Base-by-base conservation (phyloP, 92 coral and sea anemone species). In the Epizoanthus fatuus region DNA sequence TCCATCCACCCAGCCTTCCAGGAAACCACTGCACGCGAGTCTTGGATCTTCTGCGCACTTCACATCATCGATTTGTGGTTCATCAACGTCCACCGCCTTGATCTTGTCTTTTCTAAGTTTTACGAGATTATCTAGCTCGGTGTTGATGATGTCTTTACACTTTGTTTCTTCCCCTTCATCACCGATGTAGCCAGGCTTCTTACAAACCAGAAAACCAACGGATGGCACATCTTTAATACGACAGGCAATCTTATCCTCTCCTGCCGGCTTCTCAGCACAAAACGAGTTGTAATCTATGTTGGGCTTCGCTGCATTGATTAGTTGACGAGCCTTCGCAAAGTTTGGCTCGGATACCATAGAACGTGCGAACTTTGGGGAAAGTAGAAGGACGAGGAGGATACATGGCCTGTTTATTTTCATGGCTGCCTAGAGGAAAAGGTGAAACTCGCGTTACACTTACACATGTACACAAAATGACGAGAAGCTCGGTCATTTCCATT, bases 121-220 rank as follows among this genome's bases (percentile, higher is more conserved):
- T 42, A 65, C 29, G 12, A 89, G 52, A 53, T 89, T 89, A 19
- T 40, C 2, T 38, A 89, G 19, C 79, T 89, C 92, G 9, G 12
- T 52, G 47, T 58, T 40, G 16, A 89, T 83, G 16, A 69, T 72
- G 25, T 11, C 53, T 12, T 47, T 66, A 45, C 92, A 89, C 17
- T 11, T 56, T 20, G 11, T 19, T 32, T 13, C 9, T 5, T 29
- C 79, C 38, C 74, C 86, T 62, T 40, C 75, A 19, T 42, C 79
- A 14, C 19, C 83, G 5, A 75, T 3, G 47, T 29, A 29, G 35
- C 39, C n/a, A 53, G 80, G 35, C 29, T 38, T 64, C 44, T 84
- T 84, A 88, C 92, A 89, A 77, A 89, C 92, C 80, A 89, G 32
- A 56, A 89, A 84, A 42, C 86, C 92, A 84, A 89, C 88, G 6